Base-by-base conservation (phyloP, 2,797 vertebrate genomes). In the Perodicticus potto region DNA sequence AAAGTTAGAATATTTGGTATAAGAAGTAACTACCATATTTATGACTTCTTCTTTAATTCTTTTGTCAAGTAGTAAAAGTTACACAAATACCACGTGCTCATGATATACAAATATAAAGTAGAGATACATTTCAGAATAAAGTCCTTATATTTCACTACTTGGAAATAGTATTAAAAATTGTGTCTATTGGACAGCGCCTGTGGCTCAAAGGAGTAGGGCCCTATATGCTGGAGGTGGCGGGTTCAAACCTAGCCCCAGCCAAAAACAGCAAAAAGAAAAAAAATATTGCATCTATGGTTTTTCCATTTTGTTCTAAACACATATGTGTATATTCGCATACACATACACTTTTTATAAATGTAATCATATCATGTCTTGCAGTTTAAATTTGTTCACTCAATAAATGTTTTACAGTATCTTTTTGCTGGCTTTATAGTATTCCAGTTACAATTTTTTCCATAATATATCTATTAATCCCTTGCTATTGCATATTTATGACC, bases 21-120 rank as follows among this genome's bases (percentile, higher is more conserved):
- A 76, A 91, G 92, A 85, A 91, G 4, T 85, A 83, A 82, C 9
- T 70, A 49, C 4, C 10, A 2, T 80, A 91, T 80, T 74, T 88
- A 37, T 89, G 7, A 84, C 32, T 87, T 70, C 40, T 87, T 74
- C 57, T 67, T 92, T 80, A 92, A 89, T 78, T 96, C 16, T 65
- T 72, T 25, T 37, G 4, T 84, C 45, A 90, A 90, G 55, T 34
- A 73, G 63, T 95, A 86, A 88, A 90, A 65, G 61, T 67, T 80
- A 85, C 65, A 67, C 27, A 72, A 86, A 77, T 6, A 86, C 81
- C 10, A 61, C 0, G 55, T n/a, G 32, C 45, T 84, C 53, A n/a
- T 91, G 86, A 67, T 40, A 80, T 1, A 90, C 22, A 89, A 57
- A 57, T 80, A 69, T 53, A 89, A 84, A 93, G 77, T 73, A 61